Evolutionary conservation across 2,888 invertebrate species (phyloP).

Genomic region (Rhagium mordax): DNA sequence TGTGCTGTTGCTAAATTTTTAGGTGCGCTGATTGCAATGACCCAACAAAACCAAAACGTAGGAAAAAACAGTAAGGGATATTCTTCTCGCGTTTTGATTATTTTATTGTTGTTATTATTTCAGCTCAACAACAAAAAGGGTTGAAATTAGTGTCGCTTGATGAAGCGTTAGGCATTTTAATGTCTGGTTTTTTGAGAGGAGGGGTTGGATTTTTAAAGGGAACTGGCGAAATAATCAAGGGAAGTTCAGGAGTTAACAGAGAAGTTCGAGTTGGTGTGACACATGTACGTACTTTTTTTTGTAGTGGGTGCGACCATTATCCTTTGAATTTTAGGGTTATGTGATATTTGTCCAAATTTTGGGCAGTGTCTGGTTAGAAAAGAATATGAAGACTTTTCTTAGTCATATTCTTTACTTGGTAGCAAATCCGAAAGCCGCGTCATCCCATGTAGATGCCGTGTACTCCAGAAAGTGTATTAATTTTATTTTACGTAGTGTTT

Average conservation of each 20-base stretch:
- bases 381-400: slow-evolving; percentile 89
- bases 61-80: slow-evolving; percentile 66
- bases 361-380: slow-evolving; percentile 96
- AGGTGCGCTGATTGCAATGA: slow-evolving; percentile 89
- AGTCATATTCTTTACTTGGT: slow-evolving; percentile 93
- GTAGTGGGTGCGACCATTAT: neutral
- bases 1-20: slow-evolving; percentile 94
- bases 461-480: slow-evolving; percentile 98
- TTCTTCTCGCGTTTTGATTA: too few species aligned
- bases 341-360: slow-evolving; percentile 95
- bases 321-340: slow-evolving; percentile 81
- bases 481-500: slow-evolving; percentile 91
- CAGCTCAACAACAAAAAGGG: slow-evolving; percentile 62
- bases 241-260: slow-evolving; percentile 91
- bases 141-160: slow-evolving; percentile 85
- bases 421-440: slow-evolving; percentile 95
- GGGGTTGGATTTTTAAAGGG: slow-evolving; percentile 96
- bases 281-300: slow-evolving; percentile 76
- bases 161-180: slow-evolving; percentile 91
- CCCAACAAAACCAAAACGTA: slow-evolving; percentile 79
- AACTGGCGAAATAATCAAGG: slow-evolving; percentile 95
- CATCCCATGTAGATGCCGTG: slow-evolving; percentile 97
- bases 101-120: too few species aligned
- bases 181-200: slow-evolving; percentile 95
- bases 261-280: slow-evolving; percentile 98